Base-by-base conservation (phyloP, 1,140 invertebrate genomes). In the Trachymyrmex cornetzi region DNA sequence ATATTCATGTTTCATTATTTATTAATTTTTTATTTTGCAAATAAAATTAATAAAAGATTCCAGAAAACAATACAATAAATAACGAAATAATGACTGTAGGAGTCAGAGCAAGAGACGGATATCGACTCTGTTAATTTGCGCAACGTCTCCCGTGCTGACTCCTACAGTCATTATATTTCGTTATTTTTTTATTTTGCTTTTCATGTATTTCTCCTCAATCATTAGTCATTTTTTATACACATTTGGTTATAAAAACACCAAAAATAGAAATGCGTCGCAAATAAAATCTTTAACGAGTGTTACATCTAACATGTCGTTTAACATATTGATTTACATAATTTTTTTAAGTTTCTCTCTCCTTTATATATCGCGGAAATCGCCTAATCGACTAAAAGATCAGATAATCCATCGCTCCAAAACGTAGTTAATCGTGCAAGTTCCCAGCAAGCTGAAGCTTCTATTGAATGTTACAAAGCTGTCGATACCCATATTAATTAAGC, bases 401-500 rank as follows among this genome's bases (percentile, higher is more conserved):
- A 38, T 44, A 34, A 77, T 81, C 59, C 44, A 53, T 57, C 64
- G 77, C n/a, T 22, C 50, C 50, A 50, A 38, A 69, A 55, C 64
- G 44, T 22, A 30, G 48, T 57, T 81, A 81, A 81, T 81, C 48
- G 77, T 66, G 77, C 77, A 48, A 55, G 77, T 69, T 69, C n/a
- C 30, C 48, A n/a, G 12, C 38, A 50, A 63, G 24, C 44, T 84
- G 19, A 75, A 50, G 57, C 53, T 75, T 38, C 19, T 84, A 61
- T 84, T 34, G 34, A 84, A 48, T 44, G 44, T 38, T 74, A 74
- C 80, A 55, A 59, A 84, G 50, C 80, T 74, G 87, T 86, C 87
- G 87, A 89, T 89, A 89, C 50, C 87, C 34, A 81, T 86, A 89
- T 89, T 89, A 89, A 89, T 89, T 71, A 77, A 89, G 77, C 67